Conservation (phyloP, 2,797 vertebrate species). For the Sandelia bainsii region DNA sequence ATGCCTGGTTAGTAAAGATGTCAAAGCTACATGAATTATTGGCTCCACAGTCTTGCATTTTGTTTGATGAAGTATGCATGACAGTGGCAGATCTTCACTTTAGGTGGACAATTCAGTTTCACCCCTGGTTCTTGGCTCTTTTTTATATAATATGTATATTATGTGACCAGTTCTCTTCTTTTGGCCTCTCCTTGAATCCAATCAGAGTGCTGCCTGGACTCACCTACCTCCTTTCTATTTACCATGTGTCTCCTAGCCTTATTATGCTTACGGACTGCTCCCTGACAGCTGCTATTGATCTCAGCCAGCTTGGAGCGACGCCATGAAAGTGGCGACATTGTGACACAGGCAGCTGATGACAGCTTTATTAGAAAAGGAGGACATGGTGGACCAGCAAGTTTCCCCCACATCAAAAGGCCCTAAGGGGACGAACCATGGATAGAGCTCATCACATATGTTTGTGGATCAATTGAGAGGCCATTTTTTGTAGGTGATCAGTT, state of each 20-base stretch:
- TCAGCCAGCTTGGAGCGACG: slow-evolving; percentile 56
- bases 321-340: slow-evolving; percentile 50
- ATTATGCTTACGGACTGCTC: slow-evolving; percentile 46
- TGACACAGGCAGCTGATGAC: slow-evolving; percentile 69
- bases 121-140: neutral
- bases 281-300: slow-evolving; percentile 74
- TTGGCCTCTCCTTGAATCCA: slow-evolving; percentile 19
- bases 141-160: neutral
- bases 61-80: slow-evolving; percentile 79
- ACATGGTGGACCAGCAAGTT: slow-evolving; percentile 66
- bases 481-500: slow-evolving; percentile 50
- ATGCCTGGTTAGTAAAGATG: slow-evolving; percentile 65
- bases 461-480: slow-evolving; percentile 51
- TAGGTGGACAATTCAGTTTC: neutral
- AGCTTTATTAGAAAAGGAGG: slow-evolving; percentile 75
- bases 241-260: slow-evolving; percentile 55
- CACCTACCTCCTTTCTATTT: slow-evolving; percentile 38
- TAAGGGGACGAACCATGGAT: slow-evolving; percentile 47
- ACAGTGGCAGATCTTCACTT: slow-evolving; percentile 44
- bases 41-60: slow-evolving; percentile 44
- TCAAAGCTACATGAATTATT: slow-evolving; percentile 62
- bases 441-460: slow-evolving; percentile 60
- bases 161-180: neutral
- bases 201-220: slow-evolving; percentile 20
- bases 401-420: slow-evolving; percentile 50